Percentiles rank a stretch among this genome's conserved stretches.
Evolutionary conservation across 2,113 vertebrate species (phyloP).

Genomic region (Speoplatyrhinus poulsoni): DNA sequence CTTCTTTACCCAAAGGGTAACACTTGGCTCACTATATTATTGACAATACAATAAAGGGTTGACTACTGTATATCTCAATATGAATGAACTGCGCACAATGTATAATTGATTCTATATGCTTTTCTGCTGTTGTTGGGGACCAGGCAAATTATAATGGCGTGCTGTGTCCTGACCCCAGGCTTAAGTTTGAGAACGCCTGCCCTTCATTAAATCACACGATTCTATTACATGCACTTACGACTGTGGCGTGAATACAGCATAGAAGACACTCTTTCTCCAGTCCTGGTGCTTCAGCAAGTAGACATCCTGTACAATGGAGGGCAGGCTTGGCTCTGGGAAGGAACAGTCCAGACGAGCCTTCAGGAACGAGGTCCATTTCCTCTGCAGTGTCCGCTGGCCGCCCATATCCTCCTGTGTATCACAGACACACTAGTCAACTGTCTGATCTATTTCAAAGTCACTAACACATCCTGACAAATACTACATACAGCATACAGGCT

Average conservation of each 20-base stretch:
- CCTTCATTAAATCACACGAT: not conserved
- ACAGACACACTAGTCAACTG: constrained; percentile 14
- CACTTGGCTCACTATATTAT: too few relatives aligned
- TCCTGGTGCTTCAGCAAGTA: constrained; percentile 73
- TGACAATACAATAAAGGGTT: too few relatives aligned
- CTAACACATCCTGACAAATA: not conserved
- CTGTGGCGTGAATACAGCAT: constrained; percentile 76
- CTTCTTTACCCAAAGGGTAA: too few relatives aligned
- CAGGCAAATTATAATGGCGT: too few relatives aligned
- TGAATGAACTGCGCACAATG: too few relatives aligned
- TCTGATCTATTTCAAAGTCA: not conserved
- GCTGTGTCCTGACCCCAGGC: too few relatives aligned
- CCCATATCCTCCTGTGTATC: constrained; percentile 76
- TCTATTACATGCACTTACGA: constrained; percentile 66
- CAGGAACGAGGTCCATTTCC: constrained; percentile 79
- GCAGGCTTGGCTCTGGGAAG: constrained; percentile 71
- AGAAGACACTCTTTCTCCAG: constrained; percentile 78
- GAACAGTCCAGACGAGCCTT: constrained; percentile 79
- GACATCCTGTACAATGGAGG: constrained; percentile 77
- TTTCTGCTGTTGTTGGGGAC: too few relatives aligned
- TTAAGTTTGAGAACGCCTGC: not conserved
- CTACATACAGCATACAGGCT: not conserved
- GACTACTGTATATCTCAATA: too few relatives aligned
- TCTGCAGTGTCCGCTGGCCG: constrained; percentile 76
- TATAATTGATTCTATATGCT: too few relatives aligned